Percentiles rank a stretch among this genome's conserved stretches.
phyloP scores from a whole-genome alignment of 2,888 invertebrate genomes.

The Synanthedon myopaeformis region DNA sequence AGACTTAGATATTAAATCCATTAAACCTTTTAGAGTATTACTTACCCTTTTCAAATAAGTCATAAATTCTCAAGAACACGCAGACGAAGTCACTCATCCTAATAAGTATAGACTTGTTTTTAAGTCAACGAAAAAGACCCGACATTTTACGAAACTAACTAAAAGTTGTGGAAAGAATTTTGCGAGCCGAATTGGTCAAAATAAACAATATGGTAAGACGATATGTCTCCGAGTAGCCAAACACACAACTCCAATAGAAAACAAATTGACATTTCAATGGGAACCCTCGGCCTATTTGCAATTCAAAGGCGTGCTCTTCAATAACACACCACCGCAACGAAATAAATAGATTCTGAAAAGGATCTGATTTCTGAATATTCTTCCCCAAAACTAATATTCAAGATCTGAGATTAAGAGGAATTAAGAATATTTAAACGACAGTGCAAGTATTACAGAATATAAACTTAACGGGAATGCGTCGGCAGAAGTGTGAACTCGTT shows the following conservation, averaged over 20 bases:
- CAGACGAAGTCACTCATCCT: background rate
- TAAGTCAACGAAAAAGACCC: too few relatives aligned
- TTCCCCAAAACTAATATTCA: background rate
- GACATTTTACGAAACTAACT: too few relatives aligned
- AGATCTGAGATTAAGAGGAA: background rate
- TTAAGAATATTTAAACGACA: too few relatives aligned
- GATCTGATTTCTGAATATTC: conserved; percentile 49
- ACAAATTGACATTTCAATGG: conserved; percentile 69
- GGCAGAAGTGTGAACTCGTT: background rate
- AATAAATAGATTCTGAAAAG: conserved; percentile 57
- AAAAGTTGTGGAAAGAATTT: conserved; percentile 12
- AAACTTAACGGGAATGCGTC: background rate
- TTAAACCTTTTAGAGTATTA: too few relatives aligned
- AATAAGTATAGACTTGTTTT: conserved; percentile 6
- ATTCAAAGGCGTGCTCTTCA: conserved; percentile 63
- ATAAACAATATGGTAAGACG: conserved; percentile 34
- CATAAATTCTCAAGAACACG: background rate
- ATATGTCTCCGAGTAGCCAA: conserved; percentile 39
- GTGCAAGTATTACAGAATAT: too few relatives aligned
- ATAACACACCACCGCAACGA: conserved; percentile 58
- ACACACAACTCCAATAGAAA: conserved; percentile 57
- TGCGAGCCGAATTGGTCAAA: conserved; percentile 16
- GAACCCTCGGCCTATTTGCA: conserved; percentile 53
- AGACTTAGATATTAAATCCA: too few relatives aligned
- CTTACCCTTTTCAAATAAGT: too few relatives aligned